Percentiles rank a stretch among this genome's conserved stretches.
phyloP scores from a whole-genome alignment of 2,888 invertebrate species.

The Lasioglossum morio region DNA sequence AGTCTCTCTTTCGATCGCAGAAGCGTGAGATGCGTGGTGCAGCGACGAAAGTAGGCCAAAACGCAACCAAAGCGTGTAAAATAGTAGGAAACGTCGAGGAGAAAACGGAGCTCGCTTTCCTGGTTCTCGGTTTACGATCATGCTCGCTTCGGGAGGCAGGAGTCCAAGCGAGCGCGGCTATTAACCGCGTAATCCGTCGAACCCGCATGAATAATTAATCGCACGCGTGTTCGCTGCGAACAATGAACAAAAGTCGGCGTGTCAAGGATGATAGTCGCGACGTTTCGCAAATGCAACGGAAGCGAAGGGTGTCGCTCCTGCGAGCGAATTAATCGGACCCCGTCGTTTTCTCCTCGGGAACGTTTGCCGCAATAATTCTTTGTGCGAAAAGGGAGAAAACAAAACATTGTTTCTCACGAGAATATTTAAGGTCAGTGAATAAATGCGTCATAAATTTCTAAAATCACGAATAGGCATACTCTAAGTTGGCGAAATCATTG shows the following conservation, averaged over 20 bases:
- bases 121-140: slow-evolving; percentile 7
- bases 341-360: background rate
- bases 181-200: slow-evolving; percentile 20
- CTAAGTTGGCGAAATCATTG: background rate
- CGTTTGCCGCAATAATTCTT: background rate
- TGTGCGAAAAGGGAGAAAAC: background rate
- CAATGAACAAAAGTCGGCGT: slow-evolving; percentile 33
- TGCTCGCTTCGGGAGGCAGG: background rate
- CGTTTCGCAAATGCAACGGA: slow-evolving; percentile 23
- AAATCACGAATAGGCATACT: background rate
- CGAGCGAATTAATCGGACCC: background rate
- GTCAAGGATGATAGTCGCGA: slow-evolving; percentile 10
- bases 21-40: background rate
- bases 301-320: background rate
- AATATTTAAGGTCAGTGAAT: background rate
- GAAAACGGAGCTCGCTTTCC: background rate
- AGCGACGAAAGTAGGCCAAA: background rate
- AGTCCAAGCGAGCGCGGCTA: background rate
- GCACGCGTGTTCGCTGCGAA: slow-evolving; percentile 7
- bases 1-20: background rate
- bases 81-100: background rate
- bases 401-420: background rate
- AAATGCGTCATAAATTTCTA: background rate
- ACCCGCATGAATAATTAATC: slow-evolving; percentile 24
- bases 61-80: background rate